A percentile compares a stretch with the other conserved stretches of the same genome.
Conservation (phyloP, 2,797 vertebrate genomes). For the Diplodus sargus region DNA sequence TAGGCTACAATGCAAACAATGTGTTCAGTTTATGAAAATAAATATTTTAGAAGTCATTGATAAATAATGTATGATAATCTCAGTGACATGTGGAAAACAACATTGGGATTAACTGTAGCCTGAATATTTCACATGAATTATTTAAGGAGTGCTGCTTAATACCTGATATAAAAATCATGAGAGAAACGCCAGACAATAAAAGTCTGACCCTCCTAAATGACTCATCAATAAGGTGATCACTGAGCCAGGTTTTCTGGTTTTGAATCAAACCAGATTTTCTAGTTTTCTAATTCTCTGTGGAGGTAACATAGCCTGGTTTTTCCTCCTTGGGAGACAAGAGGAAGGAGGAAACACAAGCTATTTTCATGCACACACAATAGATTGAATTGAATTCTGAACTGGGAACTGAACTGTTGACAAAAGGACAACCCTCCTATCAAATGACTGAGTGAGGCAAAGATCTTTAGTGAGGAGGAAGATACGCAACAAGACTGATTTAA, state of each 20-base stretch:
- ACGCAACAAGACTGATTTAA: too few relatives aligned
- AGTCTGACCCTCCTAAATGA: constrained; percentile 8
- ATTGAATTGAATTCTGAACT: constrained; percentile 21
- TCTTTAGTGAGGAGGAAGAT: background rate
- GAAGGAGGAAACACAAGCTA: constrained; percentile 52
- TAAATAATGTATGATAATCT: constrained; percentile 9
- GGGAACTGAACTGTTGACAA: constrained; percentile 28
- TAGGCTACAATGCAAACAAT: too few relatives aligned
- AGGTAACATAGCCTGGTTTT: constrained; percentile 54
- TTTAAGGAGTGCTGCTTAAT: constrained; percentile 7
- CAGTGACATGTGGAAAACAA: constrained; percentile 5
- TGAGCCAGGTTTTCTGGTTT: constrained; percentile 26
- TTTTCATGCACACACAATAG: constrained; percentile 62
- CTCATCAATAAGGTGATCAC: constrained; percentile 1
- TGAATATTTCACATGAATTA: constrained; percentile 13
- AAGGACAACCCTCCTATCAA: constrained; percentile 10
- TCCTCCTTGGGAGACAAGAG: constrained; percentile 44
- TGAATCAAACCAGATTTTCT: constrained; percentile 54
- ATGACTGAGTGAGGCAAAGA: constrained; percentile 35
- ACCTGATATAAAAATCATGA: background rate
- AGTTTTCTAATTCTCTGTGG: constrained; percentile 52
- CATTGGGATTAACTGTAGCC: background rate
- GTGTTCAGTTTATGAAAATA: too few relatives aligned
- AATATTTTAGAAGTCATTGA: too few relatives aligned
- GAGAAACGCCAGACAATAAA: background rate